phyloP scores from a whole-genome alignment of 2,113 vertebrate species.

The Bombycilla garrulus region DNA sequence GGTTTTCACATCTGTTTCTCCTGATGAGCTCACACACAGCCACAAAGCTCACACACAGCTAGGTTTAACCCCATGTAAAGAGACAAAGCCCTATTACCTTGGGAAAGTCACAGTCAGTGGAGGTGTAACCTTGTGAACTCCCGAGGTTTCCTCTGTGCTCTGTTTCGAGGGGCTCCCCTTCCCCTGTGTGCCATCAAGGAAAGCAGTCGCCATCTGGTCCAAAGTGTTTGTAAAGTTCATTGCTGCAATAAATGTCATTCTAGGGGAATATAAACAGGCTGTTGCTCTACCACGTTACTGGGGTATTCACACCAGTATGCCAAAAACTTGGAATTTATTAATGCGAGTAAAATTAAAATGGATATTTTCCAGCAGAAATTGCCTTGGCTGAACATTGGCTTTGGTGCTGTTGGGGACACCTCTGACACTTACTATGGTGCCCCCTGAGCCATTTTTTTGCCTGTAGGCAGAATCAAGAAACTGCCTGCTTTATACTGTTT shows the following conservation, averaged over 20 bases:
- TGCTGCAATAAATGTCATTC: neutral
- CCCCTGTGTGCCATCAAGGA: neutral
- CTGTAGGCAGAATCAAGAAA: neutral
- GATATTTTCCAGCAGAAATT: neutral
- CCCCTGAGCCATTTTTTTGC: neutral
- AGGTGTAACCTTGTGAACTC: neutral
- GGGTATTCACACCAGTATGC: neutral
- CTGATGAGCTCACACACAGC: neutral
- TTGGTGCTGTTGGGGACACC: neutral
- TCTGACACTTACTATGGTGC: neutral
- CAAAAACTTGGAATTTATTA: neutral
- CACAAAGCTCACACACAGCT: neutral
- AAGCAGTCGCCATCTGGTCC: neutral
- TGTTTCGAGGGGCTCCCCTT: neutral
- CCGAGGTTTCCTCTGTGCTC: neutral
- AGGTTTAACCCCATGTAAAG: neutral
- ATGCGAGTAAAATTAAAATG: neutral
- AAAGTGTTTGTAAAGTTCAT: slow-evolving; percentile 15
- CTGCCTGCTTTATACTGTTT: neutral
- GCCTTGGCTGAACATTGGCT: neutral
- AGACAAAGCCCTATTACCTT: neutral
- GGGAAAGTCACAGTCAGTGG: too few species aligned
- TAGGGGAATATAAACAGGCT: neutral
- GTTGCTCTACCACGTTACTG: neutral
- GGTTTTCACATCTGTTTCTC: neutral